phyloP scores from a whole-genome alignment of 2,797 vertebrate species.

The Potorous gilbertii region DNA sequence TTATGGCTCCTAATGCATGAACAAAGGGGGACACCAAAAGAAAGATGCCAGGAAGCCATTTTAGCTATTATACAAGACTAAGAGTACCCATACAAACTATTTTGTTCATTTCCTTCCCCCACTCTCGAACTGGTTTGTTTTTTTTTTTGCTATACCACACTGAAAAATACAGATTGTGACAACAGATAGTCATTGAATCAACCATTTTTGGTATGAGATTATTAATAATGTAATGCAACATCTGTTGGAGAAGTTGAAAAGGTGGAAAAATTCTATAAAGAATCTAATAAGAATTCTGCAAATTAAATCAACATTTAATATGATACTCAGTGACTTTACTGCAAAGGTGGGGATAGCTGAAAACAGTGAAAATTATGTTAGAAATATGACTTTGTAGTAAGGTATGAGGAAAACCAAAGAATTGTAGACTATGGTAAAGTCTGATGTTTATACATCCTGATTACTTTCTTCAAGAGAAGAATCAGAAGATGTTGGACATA shows the following conservation, averaged over 20 bases:
- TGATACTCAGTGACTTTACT: neutral
- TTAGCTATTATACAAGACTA: neutral
- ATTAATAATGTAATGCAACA: neutral
- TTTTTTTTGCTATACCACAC: neutral
- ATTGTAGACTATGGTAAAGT: neutral
- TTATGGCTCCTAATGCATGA: neutral
- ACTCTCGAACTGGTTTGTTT: neutral
- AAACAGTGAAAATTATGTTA: neutral
- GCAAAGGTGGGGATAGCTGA: neutral
- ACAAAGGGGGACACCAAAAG: neutral
- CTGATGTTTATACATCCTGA: neutral
- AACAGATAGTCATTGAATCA: neutral
- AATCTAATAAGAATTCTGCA: neutral
- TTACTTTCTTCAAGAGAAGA: neutral
- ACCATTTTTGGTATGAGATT: constrained; percentile 23
- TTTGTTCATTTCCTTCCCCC: neutral
- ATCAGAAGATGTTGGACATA: neutral
- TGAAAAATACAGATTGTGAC: neutral
- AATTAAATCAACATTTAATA: neutral
- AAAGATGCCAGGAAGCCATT: constrained; percentile 10
- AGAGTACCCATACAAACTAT: neutral
- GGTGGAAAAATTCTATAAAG: neutral
- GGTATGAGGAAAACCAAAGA: neutral
- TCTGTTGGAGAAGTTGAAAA: neutral
- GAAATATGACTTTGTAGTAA: neutral